phyloP scores from a whole-genome alignment of 2,888 invertebrate species.

The Eristalis intricaria region DNA sequence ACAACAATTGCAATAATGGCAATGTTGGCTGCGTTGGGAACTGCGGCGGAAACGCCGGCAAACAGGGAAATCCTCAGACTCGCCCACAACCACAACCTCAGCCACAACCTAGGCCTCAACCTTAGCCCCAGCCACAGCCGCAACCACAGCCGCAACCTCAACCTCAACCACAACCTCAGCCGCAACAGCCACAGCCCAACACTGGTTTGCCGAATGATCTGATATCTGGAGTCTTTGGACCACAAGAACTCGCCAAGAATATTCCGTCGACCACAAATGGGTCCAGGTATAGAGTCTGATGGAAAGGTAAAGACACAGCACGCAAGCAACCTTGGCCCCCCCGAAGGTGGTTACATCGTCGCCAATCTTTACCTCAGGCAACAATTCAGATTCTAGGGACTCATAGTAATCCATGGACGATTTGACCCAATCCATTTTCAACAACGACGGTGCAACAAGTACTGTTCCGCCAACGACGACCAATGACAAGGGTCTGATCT shows the following conservation, averaged over 20 bases:
- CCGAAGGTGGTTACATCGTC: neutral
- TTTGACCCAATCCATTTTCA: neutral
- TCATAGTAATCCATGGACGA: neutral
- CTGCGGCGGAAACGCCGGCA: neutral
- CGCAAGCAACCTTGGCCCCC: neutral
- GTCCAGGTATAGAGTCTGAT: neutral
- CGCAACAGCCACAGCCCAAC: too few species aligned
- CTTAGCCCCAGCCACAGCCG: constrained; percentile 11
- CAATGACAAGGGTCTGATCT: neutral
- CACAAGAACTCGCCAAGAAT: neutral
- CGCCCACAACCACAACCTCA: constrained; percentile 17
- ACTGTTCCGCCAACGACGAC: neutral
- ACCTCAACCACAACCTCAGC: too few species aligned
- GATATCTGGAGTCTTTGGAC: neutral
- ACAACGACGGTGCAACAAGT: neutral
- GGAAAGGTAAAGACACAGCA: neutral
- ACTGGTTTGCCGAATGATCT: neutral
- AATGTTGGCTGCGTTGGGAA: constrained; percentile 4
- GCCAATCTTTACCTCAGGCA: neutral
- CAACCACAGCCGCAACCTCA: neutral
- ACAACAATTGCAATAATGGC: constrained; percentile 18
- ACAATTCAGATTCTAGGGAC: neutral
- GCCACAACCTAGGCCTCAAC: neutral
- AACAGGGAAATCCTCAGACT: neutral
- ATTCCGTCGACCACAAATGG: neutral